These are phyloP conservation scores for Philotrypesis tridentata DNA, from an alignment of 1,140 invertebrate species.

Conservation along the genomic window DNA sequence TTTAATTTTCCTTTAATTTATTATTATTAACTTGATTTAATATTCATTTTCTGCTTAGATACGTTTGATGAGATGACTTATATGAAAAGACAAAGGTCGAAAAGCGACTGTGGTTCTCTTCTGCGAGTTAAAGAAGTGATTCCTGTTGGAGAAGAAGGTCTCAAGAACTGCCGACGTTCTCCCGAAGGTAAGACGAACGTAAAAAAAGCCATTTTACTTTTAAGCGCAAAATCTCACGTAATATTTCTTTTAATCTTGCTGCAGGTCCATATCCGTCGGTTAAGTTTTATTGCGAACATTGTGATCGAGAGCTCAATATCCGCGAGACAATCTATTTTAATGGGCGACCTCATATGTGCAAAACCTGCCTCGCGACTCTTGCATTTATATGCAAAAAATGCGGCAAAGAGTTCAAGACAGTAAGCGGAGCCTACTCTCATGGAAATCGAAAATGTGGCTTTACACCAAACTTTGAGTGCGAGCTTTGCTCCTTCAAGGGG, in stretches of 20 bases:
- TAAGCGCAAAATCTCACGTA: neutral
- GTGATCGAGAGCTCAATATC: neutral
- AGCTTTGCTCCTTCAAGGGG: neutral
- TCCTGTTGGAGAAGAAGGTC: neutral
- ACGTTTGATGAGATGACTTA: no score
- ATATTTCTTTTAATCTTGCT: neutral
- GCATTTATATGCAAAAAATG: no score
- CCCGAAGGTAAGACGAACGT: no score
- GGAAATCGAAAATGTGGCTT: no score
- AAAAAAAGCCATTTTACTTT: neutral
- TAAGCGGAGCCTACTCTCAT: no score
- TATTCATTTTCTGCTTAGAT: neutral
- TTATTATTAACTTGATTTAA: no score
- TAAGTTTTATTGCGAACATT: neutral
- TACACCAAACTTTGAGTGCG: neutral
- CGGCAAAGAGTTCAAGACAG: no score
- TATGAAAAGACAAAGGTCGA: no score
- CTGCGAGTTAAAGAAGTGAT: neutral
- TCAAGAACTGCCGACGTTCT: neutral
- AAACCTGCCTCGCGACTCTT: neutral
- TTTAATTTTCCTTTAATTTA: no score
- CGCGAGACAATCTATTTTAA: neutral
- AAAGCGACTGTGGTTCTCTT: neutral
- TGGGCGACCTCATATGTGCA: neutral
- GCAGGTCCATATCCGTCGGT: neutral